phyloP scores from a whole-genome alignment of 2,888 invertebrate species.

The Eupelmus urozonus region DNA sequence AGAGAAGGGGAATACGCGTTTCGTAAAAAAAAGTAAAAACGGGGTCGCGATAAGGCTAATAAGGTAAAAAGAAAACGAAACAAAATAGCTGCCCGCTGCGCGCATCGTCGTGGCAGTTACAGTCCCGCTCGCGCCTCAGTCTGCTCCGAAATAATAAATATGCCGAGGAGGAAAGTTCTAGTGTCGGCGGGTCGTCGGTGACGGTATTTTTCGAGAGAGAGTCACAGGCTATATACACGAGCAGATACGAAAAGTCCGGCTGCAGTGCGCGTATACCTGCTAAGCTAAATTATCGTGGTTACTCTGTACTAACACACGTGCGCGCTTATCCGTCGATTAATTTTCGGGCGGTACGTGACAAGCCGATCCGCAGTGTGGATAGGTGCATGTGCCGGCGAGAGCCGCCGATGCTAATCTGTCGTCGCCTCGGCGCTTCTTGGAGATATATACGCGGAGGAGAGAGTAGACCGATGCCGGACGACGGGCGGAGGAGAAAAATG shows the following conservation, averaged over 20 bases:
- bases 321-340: too few relatives aligned
- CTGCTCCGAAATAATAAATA: not conserved
- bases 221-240: too few relatives aligned
- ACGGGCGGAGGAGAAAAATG: not conserved
- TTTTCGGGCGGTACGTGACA: too few relatives aligned
- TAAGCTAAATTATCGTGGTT: too few relatives aligned
- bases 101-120: not conserved
- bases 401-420: not conserved
- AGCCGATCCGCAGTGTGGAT: too few relatives aligned
- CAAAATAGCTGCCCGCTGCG: not conserved
- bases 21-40: slow-evolving; percentile 5
- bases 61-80: slow-evolving; percentile 9
- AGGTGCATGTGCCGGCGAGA: too few relatives aligned
- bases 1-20: too few relatives aligned
- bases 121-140: not conserved
- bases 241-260: too few relatives aligned
- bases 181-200: slow-evolving; percentile 4
- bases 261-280: too few relatives aligned
- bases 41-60: slow-evolving; percentile 29
- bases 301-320: too few relatives aligned
- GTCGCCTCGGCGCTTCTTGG: not conserved
- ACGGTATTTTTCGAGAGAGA: too few relatives aligned
- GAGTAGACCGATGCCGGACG: not conserved
- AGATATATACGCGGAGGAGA: not conserved
- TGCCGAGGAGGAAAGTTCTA: slow-evolving; percentile 17